Evolutionary conservation across 1,140 invertebrate genomes (phyloP).

Genomic region (Neuroterus valhalla): DNA sequence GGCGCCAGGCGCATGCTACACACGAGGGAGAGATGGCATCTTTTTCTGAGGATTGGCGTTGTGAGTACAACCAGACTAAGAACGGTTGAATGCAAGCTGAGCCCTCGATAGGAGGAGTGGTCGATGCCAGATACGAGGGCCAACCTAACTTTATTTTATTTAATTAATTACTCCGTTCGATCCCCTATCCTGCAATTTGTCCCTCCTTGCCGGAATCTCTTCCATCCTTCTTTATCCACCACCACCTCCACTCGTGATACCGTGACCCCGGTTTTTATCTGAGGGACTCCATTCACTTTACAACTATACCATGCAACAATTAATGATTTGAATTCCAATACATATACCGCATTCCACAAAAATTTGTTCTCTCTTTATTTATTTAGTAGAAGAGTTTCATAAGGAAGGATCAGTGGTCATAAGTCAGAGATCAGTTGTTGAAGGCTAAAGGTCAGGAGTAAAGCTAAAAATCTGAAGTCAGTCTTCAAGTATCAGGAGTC

Average conservation of each 20-base stretch:
- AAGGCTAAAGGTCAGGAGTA: no score
- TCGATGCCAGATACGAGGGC: constrained; percentile 63
- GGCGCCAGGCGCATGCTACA: constrained; percentile 18
- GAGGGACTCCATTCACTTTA: background rate
- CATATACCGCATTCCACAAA: no score
- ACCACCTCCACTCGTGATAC: constrained; percentile 11
- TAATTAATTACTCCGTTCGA: constrained; percentile 66
- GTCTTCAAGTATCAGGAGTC: no score
- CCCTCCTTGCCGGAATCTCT: constrained; percentile 42
- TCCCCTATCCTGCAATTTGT: constrained; percentile 65
- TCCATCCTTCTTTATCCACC: constrained; percentile 24
- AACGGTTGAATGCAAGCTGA: constrained; percentile 40
- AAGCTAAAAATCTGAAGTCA: no score
- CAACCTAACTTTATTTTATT: constrained; percentile 67
- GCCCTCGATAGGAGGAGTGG: constrained; percentile 61
- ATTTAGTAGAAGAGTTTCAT: no score
- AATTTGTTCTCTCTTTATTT: no score
- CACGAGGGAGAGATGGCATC: constrained; percentile 11
- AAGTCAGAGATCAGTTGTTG: no score
- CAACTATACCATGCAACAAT: no score
- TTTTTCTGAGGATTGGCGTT: constrained; percentile 33
- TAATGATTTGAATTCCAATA: no score
- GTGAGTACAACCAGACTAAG: constrained; percentile 34
- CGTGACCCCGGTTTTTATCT: constrained; percentile 3
- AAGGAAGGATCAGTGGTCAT: no score